Conservation (phyloP, 2,113 vertebrate genomes). For the Myrmecobius fasciatus region DNA sequence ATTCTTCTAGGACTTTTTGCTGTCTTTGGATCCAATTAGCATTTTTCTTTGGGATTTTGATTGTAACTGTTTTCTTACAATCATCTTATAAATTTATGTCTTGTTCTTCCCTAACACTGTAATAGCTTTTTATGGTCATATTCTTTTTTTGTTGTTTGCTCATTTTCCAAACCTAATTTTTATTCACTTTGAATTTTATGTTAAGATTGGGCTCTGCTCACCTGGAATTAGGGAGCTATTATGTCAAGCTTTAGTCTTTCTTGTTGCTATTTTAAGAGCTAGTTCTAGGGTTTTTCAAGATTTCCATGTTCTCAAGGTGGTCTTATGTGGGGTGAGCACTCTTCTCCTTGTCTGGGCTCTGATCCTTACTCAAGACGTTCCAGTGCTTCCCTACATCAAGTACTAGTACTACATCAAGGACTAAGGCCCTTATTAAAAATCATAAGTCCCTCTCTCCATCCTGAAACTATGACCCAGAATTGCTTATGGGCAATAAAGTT, state of each 20-base stretch:
- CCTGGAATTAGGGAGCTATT: background rate
- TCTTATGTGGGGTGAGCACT: background rate
- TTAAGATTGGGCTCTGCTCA: background rate
- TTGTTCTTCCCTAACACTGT: background rate
- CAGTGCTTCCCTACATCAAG: background rate
- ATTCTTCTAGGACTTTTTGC: background rate
- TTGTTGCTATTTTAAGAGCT: background rate
- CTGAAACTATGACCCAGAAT: background rate
- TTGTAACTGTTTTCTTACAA: background rate
- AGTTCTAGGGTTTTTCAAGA: background rate
- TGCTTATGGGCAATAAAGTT: background rate
- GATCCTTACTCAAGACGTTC: background rate
- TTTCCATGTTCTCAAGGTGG: background rate
- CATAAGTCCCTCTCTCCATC: background rate
- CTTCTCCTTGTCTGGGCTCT: background rate
- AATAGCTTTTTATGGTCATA: background rate
- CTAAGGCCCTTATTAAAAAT: no score
- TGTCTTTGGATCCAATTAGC: background rate
- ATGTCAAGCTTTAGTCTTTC: background rate
- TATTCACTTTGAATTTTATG: background rate
- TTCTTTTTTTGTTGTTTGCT: background rate
- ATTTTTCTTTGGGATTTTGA: background rate
- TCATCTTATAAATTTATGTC: background rate
- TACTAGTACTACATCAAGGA: no score
- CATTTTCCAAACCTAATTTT: background rate